Conservation (phyloP, 2,113 vertebrate species). For the Danio rerio region GRCz12tu NC_133184.1:11511501-11512000, state of each 20-base stretch:
- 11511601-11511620: background rate
- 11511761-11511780: constrained; percentile 7
- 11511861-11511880: constrained; percentile 96
- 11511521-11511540: constrained; percentile 17
- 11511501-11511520: constrained; percentile 43
- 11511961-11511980: constrained; percentile 92
- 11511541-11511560: constrained; percentile 17
- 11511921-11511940: constrained; percentile 91
- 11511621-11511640: constrained; percentile 2
- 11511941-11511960: constrained; percentile 92
- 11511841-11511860: constrained; percentile 90
- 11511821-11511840: constrained; percentile 94
- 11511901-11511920: constrained; percentile 92
- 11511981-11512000: constrained; percentile 95
- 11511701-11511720: constrained; percentile 17
- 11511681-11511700: constrained; percentile 37
- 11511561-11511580: background rate
- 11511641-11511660: constrained; percentile 22
- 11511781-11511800: constrained; percentile 29
- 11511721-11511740: background rate
- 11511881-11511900: constrained; percentile 94
- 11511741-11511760: background rate
- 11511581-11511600: constrained; percentile 23
- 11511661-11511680: constrained; percentile 22
- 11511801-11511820: constrained; percentile 81